A percentile compares a stretch with the other conserved stretches of the same genome.
Conservation (phyloP, 2,888 invertebrate species). For the Athetis lepigone region DNA sequence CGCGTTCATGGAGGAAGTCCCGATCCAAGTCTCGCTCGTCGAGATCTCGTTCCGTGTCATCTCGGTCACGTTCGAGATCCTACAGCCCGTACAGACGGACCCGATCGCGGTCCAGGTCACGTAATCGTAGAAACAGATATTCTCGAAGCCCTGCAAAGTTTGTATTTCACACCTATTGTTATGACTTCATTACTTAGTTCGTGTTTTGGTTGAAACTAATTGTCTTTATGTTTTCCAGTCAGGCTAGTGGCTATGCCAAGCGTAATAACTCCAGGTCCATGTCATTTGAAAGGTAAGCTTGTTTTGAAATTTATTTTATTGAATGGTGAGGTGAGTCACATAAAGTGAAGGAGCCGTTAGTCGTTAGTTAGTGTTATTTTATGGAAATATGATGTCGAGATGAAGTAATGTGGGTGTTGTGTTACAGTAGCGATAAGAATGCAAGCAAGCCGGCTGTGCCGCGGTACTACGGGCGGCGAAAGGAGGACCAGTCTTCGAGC, state of each 20-base stretch:
- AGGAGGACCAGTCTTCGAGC: conserved; percentile 86
- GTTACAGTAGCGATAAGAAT: conserved; percentile 60
- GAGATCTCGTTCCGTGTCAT: conserved; percentile 73
- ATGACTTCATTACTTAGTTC: conserved; percentile 18
- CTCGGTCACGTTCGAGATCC: conserved; percentile 75
- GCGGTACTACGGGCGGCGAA: conserved; percentile 87
- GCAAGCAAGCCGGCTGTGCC: conserved; percentile 72
- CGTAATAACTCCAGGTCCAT: conserved; percentile 85
- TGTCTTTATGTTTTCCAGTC: conserved; percentile 75
- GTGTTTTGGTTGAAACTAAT: conserved; percentile 45
- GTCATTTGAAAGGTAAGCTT: conserved; percentile 86
- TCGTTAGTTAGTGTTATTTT: conserved; percentile 14
- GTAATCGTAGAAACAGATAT: conserved; percentile 75
- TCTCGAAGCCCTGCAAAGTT: conserved; percentile 84
- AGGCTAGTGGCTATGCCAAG: conserved; percentile 79
- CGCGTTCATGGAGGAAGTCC: conserved; percentile 74
- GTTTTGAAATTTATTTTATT: conserved; percentile 60
- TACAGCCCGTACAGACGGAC: conserved; percentile 78
- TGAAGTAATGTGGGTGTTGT: conserved; percentile 37
- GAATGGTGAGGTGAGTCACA: conserved; percentile 57
- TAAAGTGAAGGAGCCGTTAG: conserved; percentile 16
- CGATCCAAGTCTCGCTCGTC: conserved; percentile 70
- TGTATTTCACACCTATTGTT: conserved; percentile 69
- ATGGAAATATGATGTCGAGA: conserved; percentile 9
- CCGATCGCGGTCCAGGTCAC: conserved; percentile 72